Evolutionary conservation across 2,797 vertebrate genomes (phyloP).

Genomic region (Serranus cabrilla): DNA sequence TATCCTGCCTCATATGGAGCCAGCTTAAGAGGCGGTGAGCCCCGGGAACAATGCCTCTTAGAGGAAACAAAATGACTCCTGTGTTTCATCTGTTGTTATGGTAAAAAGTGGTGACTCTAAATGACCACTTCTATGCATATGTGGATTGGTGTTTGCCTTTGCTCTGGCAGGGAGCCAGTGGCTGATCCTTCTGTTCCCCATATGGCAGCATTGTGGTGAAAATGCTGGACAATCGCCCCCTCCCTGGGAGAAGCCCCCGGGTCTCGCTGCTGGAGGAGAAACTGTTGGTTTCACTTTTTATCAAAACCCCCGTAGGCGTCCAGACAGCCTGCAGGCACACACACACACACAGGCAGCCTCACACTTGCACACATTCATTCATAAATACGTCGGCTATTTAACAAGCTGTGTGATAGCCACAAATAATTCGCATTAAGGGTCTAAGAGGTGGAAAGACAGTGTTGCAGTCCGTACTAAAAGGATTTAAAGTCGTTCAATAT

Average conservation of each 20-base stretch:
- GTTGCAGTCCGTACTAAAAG: constrained; percentile 6
- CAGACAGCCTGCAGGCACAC: constrained; percentile 77
- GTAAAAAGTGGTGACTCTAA: constrained; percentile 86
- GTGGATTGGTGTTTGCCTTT: constrained; percentile 87
- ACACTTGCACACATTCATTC: constrained; percentile 17
- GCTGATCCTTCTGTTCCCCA: constrained; percentile 94
- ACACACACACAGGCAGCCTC: constrained; percentile 1
- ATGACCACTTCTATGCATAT: constrained; percentile 87
- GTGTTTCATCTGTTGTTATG: constrained; percentile 92
- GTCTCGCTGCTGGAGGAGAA: constrained; percentile 88
- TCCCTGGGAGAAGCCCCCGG: constrained; percentile 79
- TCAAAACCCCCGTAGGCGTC: constrained; percentile 77
- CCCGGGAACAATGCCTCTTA: constrained; percentile 84
- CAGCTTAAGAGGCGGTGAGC: constrained; percentile 85
- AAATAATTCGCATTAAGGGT: constrained; percentile 22
- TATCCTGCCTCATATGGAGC: constrained; percentile 88
- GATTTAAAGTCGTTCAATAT: constrained; percentile 19
- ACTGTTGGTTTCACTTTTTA: constrained; percentile 89
- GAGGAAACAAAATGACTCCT: constrained; percentile 82
- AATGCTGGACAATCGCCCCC: constrained; percentile 89
- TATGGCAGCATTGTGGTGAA: constrained; percentile 93
- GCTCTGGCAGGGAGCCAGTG: constrained; percentile 86
- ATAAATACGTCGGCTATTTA: constrained; percentile 46
- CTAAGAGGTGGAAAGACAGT: not conserved
- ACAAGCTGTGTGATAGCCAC: constrained; percentile 18